Evolutionary conservation across 1,140 invertebrate genomes (phyloP).

Genomic region (Tyrophagus putrescentiae): DNA sequence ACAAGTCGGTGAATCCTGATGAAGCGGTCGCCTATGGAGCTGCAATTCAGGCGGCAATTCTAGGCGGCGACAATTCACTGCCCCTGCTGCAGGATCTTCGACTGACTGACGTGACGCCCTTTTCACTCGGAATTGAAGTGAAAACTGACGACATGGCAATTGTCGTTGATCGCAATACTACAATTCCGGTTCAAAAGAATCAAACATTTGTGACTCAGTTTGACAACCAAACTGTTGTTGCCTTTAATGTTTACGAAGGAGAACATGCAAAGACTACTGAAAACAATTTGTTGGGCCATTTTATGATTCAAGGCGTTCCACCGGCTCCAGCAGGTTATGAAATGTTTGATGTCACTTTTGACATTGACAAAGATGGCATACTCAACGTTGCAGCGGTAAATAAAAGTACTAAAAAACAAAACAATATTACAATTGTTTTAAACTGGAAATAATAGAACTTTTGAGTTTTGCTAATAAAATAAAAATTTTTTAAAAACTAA

Average conservation of each 20-base stretch:
- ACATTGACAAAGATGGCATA: neutral
- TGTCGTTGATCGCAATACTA: constrained; percentile 21
- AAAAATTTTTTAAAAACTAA: too few relatives aligned
- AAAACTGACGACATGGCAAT: constrained; percentile 18
- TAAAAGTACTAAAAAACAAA: too few relatives aligned
- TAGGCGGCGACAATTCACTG: too few relatives aligned
- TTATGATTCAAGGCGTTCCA: too few relatives aligned
- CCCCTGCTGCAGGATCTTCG: too few relatives aligned
- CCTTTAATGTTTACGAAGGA: neutral
- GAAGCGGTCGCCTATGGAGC: too few relatives aligned
- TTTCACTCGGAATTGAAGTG: neutral
- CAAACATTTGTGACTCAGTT: neutral
- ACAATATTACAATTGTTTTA: too few relatives aligned
- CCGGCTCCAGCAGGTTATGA: neutral
- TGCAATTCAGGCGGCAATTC: too few relatives aligned
- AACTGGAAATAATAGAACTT: too few relatives aligned
- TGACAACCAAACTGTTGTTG: neutral
- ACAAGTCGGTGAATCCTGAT: too few relatives aligned
- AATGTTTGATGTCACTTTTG: neutral
- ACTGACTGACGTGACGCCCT: too few relatives aligned
- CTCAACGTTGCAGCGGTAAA: neutral
- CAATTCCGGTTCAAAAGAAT: constrained; percentile 33
- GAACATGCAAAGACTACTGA: neutral
- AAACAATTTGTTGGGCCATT: neutral
- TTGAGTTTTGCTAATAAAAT: too few relatives aligned